phyloP scores from a whole-genome alignment of 2,888 invertebrate species.

The Pristionchus mayeri region DNA sequence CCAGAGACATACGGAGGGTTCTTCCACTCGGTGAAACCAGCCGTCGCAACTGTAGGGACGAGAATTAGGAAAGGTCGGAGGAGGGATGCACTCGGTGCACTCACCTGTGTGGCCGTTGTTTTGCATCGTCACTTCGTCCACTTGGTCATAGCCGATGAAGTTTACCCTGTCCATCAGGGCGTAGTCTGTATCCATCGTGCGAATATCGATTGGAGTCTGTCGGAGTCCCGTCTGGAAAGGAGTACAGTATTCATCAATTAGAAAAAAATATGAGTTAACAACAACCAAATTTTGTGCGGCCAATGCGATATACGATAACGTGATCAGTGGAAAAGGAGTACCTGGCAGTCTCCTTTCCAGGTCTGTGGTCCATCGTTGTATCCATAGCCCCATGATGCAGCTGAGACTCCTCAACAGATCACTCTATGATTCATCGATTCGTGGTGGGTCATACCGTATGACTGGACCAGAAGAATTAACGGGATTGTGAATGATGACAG shows the following conservation, averaged over 20 bases:
- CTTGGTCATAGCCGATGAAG: constrained; percentile 70
- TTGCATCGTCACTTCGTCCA: constrained; percentile 62
- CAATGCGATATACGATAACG: not conserved
- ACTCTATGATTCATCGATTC: not conserved
- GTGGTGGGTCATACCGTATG: constrained; percentile 6
- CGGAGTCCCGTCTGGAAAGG: constrained; percentile 51
- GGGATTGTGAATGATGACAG: not conserved
- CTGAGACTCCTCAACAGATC: not conserved
- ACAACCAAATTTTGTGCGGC: not conserved
- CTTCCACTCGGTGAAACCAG: constrained; percentile 70
- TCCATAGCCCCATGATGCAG: constrained; percentile 69
- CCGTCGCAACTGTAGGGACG: constrained; percentile 63
- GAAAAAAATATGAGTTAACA: too few species aligned
- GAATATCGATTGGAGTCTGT: constrained; percentile 74
- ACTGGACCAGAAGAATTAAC: constrained; percentile 12
- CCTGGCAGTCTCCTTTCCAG: constrained; percentile 69
- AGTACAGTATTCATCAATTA: constrained; percentile 22
- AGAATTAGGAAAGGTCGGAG: not conserved
- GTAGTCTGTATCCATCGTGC: constrained; percentile 67
- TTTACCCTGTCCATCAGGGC: constrained; percentile 64
- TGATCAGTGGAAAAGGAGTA: constrained; percentile 23
- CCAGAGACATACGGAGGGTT: constrained; percentile 70
- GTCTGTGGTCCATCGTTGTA: constrained; percentile 66
- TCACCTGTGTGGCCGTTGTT: constrained; percentile 72
- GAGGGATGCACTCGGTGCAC: constrained; percentile 33